phyloP scores from a whole-genome alignment of 2,888 invertebrate genomes.

The Unio pictorum region DNA sequence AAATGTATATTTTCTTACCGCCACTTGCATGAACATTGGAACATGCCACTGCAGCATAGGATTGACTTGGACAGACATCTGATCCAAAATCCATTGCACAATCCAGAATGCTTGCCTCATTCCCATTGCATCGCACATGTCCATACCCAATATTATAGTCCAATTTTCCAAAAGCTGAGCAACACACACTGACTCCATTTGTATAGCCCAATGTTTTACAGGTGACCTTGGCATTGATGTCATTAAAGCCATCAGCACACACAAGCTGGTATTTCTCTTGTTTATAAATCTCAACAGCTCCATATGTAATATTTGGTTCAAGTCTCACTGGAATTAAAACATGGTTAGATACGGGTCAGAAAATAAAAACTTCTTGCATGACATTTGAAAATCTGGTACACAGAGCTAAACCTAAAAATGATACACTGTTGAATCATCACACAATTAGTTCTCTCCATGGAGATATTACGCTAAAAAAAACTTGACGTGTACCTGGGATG shows the following conservation, averaged over 20 bases:
- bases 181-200: constrained; percentile 55
- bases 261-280: constrained; percentile 43
- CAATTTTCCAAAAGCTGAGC: constrained; percentile 48
- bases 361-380: no score
- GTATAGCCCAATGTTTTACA: constrained; percentile 44
- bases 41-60: constrained; percentile 57
- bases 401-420: no score
- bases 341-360: not conserved
- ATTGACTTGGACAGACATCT: constrained; percentile 42
- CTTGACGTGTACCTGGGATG: no score
- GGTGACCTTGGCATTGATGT: constrained; percentile 47
- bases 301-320: constrained; percentile 46
- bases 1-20: constrained; percentile 27
- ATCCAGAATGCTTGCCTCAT: constrained; percentile 38
- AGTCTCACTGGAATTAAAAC: constrained; percentile 38
- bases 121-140: constrained; percentile 44
- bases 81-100: constrained; percentile 38
- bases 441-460: no score
- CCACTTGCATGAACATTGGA: constrained; percentile 47
- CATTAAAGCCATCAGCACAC: constrained; percentile 53
- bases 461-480: no score
- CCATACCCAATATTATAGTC: constrained; percentile 37
- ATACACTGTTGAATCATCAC: no score
- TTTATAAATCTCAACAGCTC: constrained; percentile 49
- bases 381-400: no score